Percentiles rank a stretch among this genome's conserved stretches.
Evolutionary conservation across 2,113 vertebrate genomes (phyloP).

Genomic region (Tretioscincus oriximinensis): DNA sequence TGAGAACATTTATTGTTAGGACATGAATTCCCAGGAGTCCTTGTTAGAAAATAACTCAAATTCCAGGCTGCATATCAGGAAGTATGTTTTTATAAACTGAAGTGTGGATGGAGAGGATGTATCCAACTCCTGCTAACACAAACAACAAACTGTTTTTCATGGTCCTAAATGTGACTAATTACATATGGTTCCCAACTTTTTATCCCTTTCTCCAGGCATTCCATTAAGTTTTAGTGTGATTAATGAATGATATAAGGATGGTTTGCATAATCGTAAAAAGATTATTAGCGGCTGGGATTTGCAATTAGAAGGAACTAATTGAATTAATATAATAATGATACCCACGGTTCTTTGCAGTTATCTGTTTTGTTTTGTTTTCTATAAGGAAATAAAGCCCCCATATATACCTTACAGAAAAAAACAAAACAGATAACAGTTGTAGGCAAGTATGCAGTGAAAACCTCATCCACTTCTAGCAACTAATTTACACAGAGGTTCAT

Average conservation of each 20-base stretch:
- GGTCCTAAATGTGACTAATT: neutral
- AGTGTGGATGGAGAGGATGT: neutral
- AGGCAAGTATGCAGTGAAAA: too few species aligned
- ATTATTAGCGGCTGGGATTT: neutral
- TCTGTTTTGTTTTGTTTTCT: too few species aligned
- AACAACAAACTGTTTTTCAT: neutral
- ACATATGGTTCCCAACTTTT: neutral
- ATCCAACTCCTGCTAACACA: neutral
- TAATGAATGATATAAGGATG: neutral
- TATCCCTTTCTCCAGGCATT: neutral
- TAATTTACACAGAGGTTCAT: too few species aligned
- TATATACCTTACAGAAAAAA: too few species aligned
- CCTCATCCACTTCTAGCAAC: too few species aligned
- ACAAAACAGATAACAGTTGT: too few species aligned
- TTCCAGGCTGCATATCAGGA: neutral
- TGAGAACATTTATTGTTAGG: neutral
- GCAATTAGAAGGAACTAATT: neutral
- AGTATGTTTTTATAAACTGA: neutral
- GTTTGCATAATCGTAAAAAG: neutral
- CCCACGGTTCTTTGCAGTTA: too few species aligned
- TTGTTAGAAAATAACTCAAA: neutral
- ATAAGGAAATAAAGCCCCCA: too few species aligned
- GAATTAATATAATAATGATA: neutral
- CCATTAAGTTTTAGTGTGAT: neutral
- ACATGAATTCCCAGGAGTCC: neutral